Conservation (phyloP, 2,113 vertebrate genomes). For the Panurus biarmicus region DNA sequence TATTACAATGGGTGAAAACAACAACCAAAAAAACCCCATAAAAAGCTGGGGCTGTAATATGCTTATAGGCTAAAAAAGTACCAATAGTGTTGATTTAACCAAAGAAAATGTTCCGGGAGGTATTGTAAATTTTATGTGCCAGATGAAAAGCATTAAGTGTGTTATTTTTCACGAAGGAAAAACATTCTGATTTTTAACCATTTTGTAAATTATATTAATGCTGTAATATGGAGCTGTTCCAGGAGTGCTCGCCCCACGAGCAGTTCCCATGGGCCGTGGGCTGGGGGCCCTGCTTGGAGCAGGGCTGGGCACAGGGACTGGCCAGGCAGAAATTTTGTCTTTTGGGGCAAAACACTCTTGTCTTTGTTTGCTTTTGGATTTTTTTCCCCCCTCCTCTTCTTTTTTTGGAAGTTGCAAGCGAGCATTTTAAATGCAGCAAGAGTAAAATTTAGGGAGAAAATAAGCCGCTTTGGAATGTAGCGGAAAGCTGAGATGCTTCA, state of each 20-base stretch:
- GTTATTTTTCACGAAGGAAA: constrained; percentile 68
- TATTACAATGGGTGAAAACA: constrained; percentile 73
- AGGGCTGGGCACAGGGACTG: background rate
- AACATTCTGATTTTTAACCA: constrained; percentile 63
- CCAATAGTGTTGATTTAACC: constrained; percentile 68
- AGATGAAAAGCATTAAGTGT: constrained; percentile 75
- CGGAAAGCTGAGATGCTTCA: constrained; percentile 31
- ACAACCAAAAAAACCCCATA: constrained; percentile 61
- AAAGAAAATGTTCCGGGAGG: constrained; percentile 72
- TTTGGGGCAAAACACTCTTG: background rate
- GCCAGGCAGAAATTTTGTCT: background rate
- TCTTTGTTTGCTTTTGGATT: rapidly evolving
- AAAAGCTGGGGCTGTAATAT: constrained; percentile 62
- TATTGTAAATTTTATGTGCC: constrained; percentile 78
- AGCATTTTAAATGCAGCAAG: background rate
- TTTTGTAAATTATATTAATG: constrained; percentile 73
- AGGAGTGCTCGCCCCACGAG: background rate
- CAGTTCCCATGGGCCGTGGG: background rate
- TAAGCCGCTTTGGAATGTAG: constrained; percentile 47
- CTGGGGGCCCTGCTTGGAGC: background rate
- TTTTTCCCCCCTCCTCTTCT: background rate
- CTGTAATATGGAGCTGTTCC: constrained; percentile 13
- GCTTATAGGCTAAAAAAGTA: constrained; percentile 68
- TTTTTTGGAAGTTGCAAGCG: background rate
- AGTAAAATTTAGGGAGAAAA: constrained; percentile 5